phyloP scores from a whole-genome alignment of 2,888 invertebrate genomes.

The Xylophagus ater region DNA sequence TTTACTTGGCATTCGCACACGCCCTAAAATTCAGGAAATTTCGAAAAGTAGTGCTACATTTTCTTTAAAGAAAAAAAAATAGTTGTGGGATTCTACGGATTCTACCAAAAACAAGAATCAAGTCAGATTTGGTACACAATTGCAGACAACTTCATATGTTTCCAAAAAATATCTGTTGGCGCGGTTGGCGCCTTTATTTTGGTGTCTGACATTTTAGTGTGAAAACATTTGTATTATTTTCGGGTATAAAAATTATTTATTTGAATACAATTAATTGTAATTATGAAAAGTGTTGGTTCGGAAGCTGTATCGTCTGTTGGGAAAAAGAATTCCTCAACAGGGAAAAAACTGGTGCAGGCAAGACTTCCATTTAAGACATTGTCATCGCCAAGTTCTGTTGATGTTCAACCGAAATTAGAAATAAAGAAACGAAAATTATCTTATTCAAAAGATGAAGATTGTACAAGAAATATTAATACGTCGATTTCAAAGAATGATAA shows the following conservation, averaged over 20 bases:
- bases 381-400: constrained; percentile 33
- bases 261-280: constrained; percentile 1
- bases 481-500: constrained; percentile 3
- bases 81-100: no score
- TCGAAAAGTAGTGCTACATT: no score
- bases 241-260: background rate
- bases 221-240: no score
- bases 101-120: no score
- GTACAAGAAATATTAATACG: constrained; percentile 3
- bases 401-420: constrained; percentile 19
- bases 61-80: no score
- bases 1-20: no score
- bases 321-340: constrained; percentile 20
- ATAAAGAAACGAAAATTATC: constrained; percentile 32
- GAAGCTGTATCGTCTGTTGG: background rate
- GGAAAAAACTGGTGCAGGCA: constrained; percentile 50
- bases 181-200: no score
- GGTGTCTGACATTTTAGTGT: no score
- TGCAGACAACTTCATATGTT: no score
- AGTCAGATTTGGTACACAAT: no score
- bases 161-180: no score
- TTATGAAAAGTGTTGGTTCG: constrained; percentile 8
- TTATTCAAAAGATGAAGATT: constrained; percentile 17
- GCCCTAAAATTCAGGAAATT: no score
- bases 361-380: constrained; percentile 49